Evolutionary conservation across 2,888 invertebrate species (phyloP).

Genomic region (Drosophila suboccidentalis): DNA sequence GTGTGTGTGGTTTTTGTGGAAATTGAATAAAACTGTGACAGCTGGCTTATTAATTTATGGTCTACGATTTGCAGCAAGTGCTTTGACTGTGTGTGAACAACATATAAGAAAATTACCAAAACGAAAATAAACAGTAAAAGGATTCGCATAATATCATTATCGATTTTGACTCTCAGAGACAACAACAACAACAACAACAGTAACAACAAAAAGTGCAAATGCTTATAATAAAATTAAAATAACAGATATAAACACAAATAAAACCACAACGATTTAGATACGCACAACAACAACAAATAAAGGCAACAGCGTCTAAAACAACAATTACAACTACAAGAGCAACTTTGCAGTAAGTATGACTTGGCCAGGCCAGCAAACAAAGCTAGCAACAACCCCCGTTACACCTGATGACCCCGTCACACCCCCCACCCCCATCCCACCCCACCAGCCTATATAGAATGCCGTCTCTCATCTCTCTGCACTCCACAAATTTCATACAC

Average conservation of each 20-base stretch:
- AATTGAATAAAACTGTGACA: constrained; percentile 65
- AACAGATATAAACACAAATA: constrained; percentile 42
- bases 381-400: constrained; percentile 39
- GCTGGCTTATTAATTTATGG: constrained; percentile 48
- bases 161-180: constrained; percentile 47
- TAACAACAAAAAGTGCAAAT: constrained; percentile 33
- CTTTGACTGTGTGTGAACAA: constrained; percentile 26
- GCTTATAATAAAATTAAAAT: constrained; percentile 52
- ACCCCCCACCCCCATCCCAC: constrained; percentile 13
- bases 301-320: constrained; percentile 14
- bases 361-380: constrained; percentile 24
- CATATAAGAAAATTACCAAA: neutral
- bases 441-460: constrained; percentile 22
- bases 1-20: constrained; percentile 29
- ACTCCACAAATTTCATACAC: constrained; percentile 70
- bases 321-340: constrained; percentile 38
- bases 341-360: constrained; percentile 79
- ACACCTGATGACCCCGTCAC: constrained; percentile 50
- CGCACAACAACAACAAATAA: constrained; percentile 34
- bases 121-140: constrained; percentile 21
- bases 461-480: constrained; percentile 47
- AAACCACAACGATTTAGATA: constrained; percentile 31
- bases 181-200: constrained; percentile 17
- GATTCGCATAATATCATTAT: constrained; percentile 43
- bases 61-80: constrained; percentile 42